These are phyloP conservation scores for Dorcus hopei DNA, from an alignment of 2,888 invertebrate genomes.

Conservation along the genomic window DNA sequence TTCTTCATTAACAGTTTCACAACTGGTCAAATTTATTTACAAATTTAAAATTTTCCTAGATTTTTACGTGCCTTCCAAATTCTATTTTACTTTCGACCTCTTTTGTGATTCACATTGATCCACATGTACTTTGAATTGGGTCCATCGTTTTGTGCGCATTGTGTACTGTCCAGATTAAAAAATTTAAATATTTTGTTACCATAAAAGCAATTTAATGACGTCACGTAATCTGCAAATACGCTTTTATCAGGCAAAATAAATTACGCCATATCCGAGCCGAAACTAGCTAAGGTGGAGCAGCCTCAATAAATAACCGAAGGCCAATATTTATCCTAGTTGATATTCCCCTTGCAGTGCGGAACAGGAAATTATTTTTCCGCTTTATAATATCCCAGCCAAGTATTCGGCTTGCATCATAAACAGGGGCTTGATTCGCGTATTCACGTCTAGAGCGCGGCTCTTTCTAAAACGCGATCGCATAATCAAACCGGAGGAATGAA, in stretches of 20 bases:
- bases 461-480: background rate
- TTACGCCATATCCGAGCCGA: conserved; percentile 1
- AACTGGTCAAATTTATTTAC: no score
- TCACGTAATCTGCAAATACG: background rate
- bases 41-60: no score
- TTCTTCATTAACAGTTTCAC: no score
- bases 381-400: conserved; percentile 38
- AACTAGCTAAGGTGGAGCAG: conserved; percentile 24
- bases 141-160: no score
- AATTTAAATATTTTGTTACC: no score
- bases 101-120: no score
- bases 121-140: no score
- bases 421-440: conserved; percentile 34
- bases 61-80: no score
- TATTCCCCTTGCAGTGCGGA: conserved; percentile 36
- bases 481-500: no score
- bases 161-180: no score
- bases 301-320: conserved; percentile 34
- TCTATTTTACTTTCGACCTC: no score
- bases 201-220: background rate
- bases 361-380: conserved; percentile 43
- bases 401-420: conserved; percentile 37
- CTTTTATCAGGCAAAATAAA: background rate
- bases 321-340: conserved; percentile 39
- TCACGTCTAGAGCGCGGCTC: conserved; percentile 19